A percentile compares a stretch with the other conserved stretches of the same genome.
These are phyloP conservation scores for Petaurus breviceps DNA, from an alignment of 2,113 vertebrate genomes.

Conservation along the genomic window DNA sequence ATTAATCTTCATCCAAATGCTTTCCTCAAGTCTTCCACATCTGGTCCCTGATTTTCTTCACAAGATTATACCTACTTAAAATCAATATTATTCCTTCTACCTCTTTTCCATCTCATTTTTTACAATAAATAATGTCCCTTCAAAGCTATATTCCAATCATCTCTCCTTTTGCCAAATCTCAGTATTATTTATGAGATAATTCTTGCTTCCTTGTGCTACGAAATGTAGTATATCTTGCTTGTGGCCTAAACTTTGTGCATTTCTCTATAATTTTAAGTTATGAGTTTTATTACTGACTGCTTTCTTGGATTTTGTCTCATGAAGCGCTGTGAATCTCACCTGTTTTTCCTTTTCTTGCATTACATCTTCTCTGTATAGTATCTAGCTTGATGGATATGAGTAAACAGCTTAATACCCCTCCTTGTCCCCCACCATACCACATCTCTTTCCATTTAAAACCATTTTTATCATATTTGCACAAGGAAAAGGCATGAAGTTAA, in stretches of 20 bases:
- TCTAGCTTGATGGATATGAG: background rate
- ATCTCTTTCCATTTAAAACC: background rate
- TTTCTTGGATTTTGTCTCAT: background rate
- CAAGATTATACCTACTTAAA: background rate
- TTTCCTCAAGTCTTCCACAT: background rate
- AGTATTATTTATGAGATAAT: background rate
- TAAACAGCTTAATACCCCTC: background rate
- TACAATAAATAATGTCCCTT: background rate
- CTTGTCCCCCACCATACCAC: background rate
- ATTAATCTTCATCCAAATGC: background rate
- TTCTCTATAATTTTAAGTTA: background rate
- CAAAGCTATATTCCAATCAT: background rate
- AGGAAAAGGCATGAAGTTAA: background rate
- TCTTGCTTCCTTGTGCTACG: background rate
- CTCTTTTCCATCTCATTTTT: background rate
- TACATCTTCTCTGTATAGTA: background rate
- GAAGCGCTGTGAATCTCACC: background rate
- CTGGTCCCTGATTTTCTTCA: background rate
- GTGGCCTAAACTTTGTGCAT: background rate
- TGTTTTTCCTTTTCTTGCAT: background rate
- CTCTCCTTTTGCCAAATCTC: background rate
- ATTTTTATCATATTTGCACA: background rate
- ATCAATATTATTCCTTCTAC: background rate
- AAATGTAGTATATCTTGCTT: background rate
- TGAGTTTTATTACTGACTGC: background rate